Percentiles rank a stretch among this genome's conserved stretches.
Evolutionary conservation across 2,888 invertebrate species (phyloP).

Genomic region (Ichneumon xanthorius): DNA sequence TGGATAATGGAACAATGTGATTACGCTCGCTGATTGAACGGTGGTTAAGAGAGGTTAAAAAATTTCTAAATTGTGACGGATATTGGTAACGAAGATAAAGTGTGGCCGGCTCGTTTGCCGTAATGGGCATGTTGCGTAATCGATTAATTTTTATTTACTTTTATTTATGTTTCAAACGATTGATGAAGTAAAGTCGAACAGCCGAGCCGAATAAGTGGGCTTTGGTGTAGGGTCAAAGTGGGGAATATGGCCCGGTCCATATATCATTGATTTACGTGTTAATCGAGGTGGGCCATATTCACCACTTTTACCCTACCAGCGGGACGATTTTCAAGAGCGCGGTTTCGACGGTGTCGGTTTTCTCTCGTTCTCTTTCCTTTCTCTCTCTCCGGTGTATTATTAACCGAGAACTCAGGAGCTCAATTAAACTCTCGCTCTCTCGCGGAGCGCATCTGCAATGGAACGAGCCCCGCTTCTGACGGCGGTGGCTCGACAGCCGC

Average conservation of each 20-base stretch:
- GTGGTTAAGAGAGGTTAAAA: background rate
- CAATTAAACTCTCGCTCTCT: conserved; percentile 62
- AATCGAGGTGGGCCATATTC: too few relatives aligned
- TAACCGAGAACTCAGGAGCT: conserved; percentile 54
- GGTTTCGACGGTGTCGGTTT: background rate
- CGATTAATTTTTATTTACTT: too few relatives aligned
- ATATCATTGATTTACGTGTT: too few relatives aligned
- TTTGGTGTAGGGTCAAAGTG: too few relatives aligned
- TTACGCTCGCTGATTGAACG: background rate
- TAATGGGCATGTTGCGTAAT: background rate
- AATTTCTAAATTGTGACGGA: background rate
- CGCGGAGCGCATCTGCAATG: conserved; percentile 51
- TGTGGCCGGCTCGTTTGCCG: background rate
- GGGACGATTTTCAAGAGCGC: background rate
- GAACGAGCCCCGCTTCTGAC: conserved; percentile 30
- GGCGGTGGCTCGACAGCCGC: conserved; percentile 19
- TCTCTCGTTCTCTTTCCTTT: background rate
- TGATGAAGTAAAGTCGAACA: background rate
- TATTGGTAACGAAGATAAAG: background rate
- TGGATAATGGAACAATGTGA: background rate
- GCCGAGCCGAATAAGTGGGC: background rate
- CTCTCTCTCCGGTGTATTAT: conserved; percentile 47
- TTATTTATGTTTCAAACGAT: background rate
- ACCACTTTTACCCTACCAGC: background rate
- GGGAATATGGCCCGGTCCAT: too few relatives aligned